Evolutionary conservation across 2,888 invertebrate species (phyloP).

Genomic region (Diabrotica balteata): DNA sequence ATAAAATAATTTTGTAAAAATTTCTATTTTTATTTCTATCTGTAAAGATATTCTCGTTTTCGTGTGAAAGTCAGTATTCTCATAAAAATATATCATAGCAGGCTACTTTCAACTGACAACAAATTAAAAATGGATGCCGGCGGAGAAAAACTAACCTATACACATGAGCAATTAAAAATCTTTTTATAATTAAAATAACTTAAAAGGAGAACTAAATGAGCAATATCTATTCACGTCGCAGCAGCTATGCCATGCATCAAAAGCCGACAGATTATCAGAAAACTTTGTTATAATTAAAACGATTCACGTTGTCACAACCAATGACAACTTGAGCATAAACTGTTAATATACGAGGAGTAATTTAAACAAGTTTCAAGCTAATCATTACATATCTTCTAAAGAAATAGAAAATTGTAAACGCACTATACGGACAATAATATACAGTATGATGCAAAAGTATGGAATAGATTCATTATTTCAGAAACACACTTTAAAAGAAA

Average conservation of each 20-base stretch:
- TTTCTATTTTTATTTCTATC: too few species aligned
- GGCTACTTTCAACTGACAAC: neutral
- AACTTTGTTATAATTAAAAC: constrained; percentile 58
- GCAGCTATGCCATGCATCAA: constrained; percentile 53
- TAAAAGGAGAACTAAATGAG: constrained; percentile 56
- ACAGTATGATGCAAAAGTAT: too few species aligned
- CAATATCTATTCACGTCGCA: constrained; percentile 58
- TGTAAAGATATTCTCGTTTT: too few species aligned
- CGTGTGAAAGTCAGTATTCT: too few species aligned
- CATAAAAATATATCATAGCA: too few species aligned
- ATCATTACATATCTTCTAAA: too few species aligned
- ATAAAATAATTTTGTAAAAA: too few species aligned
- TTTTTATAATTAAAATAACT: constrained; percentile 59
- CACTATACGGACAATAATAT: too few species aligned
- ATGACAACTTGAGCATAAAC: constrained; percentile 35
- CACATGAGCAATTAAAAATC: constrained; percentile 59
- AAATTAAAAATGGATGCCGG: constrained; percentile 47
- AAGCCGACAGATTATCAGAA: constrained; percentile 55
- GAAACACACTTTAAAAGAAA: too few species aligned
- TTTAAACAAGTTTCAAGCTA: neutral
- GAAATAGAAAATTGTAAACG: too few species aligned
- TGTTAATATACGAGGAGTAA: constrained; percentile 24
- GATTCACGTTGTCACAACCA: constrained; percentile 36
- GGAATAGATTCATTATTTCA: too few species aligned
- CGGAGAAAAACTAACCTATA: constrained; percentile 52